These are phyloP conservation scores for Plusia festucae DNA, from an alignment of 2,888 invertebrate genomes.

Conservation along the genomic window DNA sequence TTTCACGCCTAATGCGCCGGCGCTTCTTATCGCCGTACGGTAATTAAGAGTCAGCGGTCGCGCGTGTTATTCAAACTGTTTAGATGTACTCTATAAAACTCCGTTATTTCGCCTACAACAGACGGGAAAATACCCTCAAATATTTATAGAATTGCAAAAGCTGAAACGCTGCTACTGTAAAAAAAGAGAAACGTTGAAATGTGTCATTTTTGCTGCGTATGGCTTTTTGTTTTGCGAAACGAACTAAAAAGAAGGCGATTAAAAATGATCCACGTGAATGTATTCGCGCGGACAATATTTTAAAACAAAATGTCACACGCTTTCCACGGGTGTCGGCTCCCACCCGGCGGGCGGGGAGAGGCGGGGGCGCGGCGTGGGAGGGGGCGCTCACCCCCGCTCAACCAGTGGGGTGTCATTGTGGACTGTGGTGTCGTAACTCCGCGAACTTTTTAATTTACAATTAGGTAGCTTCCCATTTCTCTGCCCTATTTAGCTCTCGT, in stretches of 20 bases:
- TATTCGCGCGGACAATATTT: constrained; percentile 89
- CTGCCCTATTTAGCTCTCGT: constrained; percentile 89
- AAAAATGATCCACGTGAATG: constrained; percentile 88
- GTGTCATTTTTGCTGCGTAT: constrained; percentile 49
- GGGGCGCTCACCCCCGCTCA: constrained; percentile 66
- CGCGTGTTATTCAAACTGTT: constrained; percentile 64
- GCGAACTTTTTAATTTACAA: constrained; percentile 90
- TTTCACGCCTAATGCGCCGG: constrained; percentile 82
- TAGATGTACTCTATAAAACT: constrained; percentile 28
- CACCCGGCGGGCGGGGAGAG: constrained; percentile 61
- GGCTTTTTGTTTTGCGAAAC: constrained; percentile 56
- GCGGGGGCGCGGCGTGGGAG: constrained; percentile 56
- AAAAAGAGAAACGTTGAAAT: constrained; percentile 56
- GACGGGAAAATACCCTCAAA: constrained; percentile 10
- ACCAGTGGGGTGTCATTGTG: constrained; percentile 86
- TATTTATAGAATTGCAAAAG: constrained; percentile 33
- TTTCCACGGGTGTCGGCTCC: constrained; percentile 85
- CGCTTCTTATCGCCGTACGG: constrained; percentile 74
- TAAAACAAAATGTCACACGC: constrained; percentile 90
- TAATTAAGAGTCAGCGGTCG: constrained; percentile 76
- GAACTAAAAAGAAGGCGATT: constrained; percentile 79
- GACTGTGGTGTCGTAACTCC: constrained; percentile 89
- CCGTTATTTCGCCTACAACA: not conserved
- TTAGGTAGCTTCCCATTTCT: constrained; percentile 90
- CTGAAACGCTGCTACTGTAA: constrained; percentile 42